Percentiles rank a stretch among this genome's conserved stretches.
Conservation (phyloP, 2,888 invertebrate genomes). For the Stramonita haemastoma region DNA sequence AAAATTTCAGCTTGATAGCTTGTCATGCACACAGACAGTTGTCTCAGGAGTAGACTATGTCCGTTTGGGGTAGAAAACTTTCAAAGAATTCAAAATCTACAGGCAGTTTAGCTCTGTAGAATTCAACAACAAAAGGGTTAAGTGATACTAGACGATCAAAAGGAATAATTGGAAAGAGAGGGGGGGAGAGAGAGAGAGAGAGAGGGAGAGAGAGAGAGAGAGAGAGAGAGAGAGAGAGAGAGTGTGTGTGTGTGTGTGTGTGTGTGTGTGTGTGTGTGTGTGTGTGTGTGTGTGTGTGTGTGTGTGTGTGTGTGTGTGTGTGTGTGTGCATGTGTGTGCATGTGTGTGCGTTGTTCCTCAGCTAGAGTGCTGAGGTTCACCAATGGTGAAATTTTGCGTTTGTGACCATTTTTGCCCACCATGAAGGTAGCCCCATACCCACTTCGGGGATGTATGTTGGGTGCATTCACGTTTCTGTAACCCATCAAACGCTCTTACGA, state of each 20-base stretch:
- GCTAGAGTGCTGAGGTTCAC: neutral
- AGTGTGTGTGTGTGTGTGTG: neutral
- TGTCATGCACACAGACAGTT: no score
- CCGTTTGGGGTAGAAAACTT: no score
- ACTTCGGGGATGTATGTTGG: neutral
- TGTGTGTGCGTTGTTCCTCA: neutral
- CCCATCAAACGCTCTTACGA: no score
- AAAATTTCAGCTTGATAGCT: no score
- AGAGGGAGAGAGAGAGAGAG: constrained; percentile 11
- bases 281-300: no score
- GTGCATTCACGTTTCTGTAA: no score
- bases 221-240: neutral
- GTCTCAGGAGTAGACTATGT: no score
- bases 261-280: neutral
- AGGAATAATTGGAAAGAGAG: no score
- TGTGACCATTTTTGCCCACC: neutral
- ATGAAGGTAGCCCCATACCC: neutral
- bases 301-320: neutral
- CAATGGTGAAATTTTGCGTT: neutral
- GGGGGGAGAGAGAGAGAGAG: neutral
- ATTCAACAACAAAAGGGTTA: neutral
- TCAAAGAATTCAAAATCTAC: no score
- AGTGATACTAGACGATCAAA: no score
- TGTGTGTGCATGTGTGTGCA: constrained; percentile 22
- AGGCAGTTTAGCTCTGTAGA: no score